Percentiles rank a stretch among this genome's conserved stretches.
These are phyloP conservation scores for Augiades crinisus DNA, from an alignment of 2,888 invertebrate genomes.

Conservation along the genomic window DNA sequence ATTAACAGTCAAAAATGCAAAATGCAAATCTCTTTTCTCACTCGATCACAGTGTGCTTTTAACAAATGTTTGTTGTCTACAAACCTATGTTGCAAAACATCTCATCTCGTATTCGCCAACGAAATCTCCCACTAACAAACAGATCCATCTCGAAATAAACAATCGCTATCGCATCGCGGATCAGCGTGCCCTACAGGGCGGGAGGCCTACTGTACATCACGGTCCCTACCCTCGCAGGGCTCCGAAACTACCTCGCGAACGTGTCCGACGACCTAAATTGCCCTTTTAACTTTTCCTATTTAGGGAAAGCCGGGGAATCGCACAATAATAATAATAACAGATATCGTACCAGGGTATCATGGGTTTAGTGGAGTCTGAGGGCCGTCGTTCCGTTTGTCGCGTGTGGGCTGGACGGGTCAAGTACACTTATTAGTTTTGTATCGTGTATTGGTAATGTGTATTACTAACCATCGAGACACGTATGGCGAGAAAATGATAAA, in stretches of 20 bases:
- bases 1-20: too few relatives aligned
- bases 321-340: slow-evolving; percentile 69
- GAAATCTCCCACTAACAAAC: too few relatives aligned
- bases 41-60: too few relatives aligned
- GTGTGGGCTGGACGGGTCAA: background rate
- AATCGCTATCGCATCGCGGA: slow-evolving; percentile 1
- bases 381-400: slow-evolving; percentile 40
- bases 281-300: slow-evolving; percentile 82
- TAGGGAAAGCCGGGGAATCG: slow-evolving; percentile 70
- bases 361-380: slow-evolving; percentile 41
- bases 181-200: background rate
- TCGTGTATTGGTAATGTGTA: background rate
- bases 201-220: slow-evolving; percentile 16
- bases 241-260: slow-evolving; percentile 41
- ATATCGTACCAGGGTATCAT: slow-evolving; percentile 56
- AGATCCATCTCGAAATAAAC: too few relatives aligned
- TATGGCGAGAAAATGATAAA: too few relatives aligned
- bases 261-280: slow-evolving; percentile 73
- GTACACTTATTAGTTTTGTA: background rate
- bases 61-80: too few relatives aligned
- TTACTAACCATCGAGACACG: too few relatives aligned
- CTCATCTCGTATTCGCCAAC: too few relatives aligned
- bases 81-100: too few relatives aligned
- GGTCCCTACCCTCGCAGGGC: slow-evolving; percentile 17
- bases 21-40: too few relatives aligned